Percentiles rank a stretch among this genome's conserved stretches.
These are phyloP conservation scores for Drosophila sechellia DNA, from an alignment of 1,140 invertebrate genomes.

Conservation along the genomic window DNA sequence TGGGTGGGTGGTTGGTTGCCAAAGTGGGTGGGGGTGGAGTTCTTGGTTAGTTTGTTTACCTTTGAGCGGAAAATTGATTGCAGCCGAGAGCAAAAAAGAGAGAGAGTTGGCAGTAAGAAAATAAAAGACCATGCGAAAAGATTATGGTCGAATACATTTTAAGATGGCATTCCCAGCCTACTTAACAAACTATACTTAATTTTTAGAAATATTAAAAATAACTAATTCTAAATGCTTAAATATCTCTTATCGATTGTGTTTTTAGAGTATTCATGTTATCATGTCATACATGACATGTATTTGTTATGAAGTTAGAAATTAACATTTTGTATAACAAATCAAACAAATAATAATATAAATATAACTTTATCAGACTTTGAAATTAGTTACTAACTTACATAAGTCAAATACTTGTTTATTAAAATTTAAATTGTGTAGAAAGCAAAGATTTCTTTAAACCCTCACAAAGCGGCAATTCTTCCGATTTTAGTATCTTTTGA, in stretches of 20 bases:
- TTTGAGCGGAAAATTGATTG: conserved; percentile 44
- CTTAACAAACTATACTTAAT: not conserved
- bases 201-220: not conserved
- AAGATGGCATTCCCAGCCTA: not conserved
- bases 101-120: not conserved
- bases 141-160: not conserved
- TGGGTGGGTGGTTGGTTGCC: not conserved
- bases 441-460: too few relatives aligned
- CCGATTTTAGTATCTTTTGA: too few relatives aligned
- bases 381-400: too few relatives aligned
- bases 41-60: conserved; percentile 58
- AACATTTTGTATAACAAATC: too few relatives aligned
- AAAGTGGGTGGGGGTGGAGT: conserved; percentile 3
- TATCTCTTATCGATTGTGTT: not conserved
- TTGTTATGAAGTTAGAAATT: too few relatives aligned
- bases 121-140: not conserved
- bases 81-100: conserved; percentile 3
- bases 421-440: too few relatives aligned
- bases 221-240: not conserved
- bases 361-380: too few relatives aligned
- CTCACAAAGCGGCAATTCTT: too few relatives aligned
- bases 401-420: too few relatives aligned
- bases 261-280: too few relatives aligned
- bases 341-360: too few relatives aligned
- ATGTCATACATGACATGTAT: too few relatives aligned